Evolutionary conservation across 2,113 vertebrate species (phyloP).

Genomic region (Archilochus colubris): DNA sequence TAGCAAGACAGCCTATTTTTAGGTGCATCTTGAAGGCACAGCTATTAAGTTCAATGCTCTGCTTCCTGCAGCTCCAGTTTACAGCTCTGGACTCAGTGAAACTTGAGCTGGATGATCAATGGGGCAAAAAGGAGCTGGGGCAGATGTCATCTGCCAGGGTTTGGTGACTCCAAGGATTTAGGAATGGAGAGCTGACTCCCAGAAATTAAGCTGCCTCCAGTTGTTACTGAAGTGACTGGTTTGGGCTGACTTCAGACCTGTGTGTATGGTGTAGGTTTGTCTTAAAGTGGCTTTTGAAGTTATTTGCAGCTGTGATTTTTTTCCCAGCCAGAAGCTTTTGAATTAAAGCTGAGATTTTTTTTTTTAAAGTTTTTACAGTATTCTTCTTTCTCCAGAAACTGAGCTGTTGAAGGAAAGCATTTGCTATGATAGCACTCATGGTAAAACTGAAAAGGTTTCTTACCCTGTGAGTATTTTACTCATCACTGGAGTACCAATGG

Average conservation of each 20-base stretch:
- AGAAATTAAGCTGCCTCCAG: background rate
- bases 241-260: background rate
- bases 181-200: background rate
- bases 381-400: background rate
- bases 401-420: background rate
- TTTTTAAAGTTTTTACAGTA: background rate
- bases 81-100: background rate
- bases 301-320: background rate
- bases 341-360: background rate
- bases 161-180: background rate
- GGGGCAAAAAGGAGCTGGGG: background rate
- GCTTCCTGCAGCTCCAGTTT: background rate
- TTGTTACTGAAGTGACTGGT: background rate
- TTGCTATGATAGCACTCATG: background rate
- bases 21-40: constrained; percentile 9
- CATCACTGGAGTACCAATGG: background rate
- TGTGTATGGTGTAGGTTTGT: background rate
- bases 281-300: background rate
- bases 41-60: background rate
- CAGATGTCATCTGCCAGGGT: background rate
- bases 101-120: background rate
- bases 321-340: background rate
- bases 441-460: background rate
- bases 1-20: constrained; percentile 51
- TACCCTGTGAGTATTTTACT: background rate